Conservation (phyloP, 2,888 invertebrate genomes). For the Caenorhabditis panamensis region DNA sequence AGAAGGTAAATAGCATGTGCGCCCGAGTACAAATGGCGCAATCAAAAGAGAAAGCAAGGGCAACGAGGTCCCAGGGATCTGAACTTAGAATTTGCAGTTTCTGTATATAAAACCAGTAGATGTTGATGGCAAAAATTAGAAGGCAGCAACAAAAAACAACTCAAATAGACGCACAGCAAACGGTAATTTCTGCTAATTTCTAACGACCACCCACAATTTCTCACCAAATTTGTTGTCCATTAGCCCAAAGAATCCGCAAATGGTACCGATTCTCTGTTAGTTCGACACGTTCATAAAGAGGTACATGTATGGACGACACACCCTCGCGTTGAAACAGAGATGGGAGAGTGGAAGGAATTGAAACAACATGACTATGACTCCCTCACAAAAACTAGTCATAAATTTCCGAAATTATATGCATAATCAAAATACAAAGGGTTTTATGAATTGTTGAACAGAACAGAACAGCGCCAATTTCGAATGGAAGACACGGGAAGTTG, state of each 20-base stretch:
- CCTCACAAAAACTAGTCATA: conserved; percentile 12
- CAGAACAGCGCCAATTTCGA: conserved; percentile 1
- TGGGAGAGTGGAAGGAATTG: too few species aligned
- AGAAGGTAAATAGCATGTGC: not conserved
- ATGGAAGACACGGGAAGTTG: not conserved
- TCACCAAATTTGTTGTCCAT: not conserved
- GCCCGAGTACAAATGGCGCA: not conserved
- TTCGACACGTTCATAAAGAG: too few species aligned
- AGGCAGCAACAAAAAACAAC: too few species aligned
- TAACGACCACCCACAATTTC: not conserved
- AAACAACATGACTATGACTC: not conserved
- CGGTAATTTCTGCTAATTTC: conserved; percentile 9
- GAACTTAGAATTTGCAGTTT: too few species aligned
- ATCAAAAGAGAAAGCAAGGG: too few species aligned
- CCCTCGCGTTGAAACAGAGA: too few species aligned
- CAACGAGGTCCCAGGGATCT: too few species aligned
- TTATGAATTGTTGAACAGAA: conserved; percentile 17
- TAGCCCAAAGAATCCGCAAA: not conserved
- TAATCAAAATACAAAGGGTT: conserved; percentile 7
- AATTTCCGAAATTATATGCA: not conserved
- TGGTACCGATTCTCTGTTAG: not conserved
- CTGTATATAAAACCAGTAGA: too few species aligned
- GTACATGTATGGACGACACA: too few species aligned
- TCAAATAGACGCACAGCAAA: not conserved
- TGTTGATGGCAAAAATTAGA: too few species aligned